A percentile compares a stretch with the other conserved stretches of the same genome.
phyloP scores from a whole-genome alignment of 2,113 vertebrate genomes.

The Paramormyrops kingsleyae region DNA sequence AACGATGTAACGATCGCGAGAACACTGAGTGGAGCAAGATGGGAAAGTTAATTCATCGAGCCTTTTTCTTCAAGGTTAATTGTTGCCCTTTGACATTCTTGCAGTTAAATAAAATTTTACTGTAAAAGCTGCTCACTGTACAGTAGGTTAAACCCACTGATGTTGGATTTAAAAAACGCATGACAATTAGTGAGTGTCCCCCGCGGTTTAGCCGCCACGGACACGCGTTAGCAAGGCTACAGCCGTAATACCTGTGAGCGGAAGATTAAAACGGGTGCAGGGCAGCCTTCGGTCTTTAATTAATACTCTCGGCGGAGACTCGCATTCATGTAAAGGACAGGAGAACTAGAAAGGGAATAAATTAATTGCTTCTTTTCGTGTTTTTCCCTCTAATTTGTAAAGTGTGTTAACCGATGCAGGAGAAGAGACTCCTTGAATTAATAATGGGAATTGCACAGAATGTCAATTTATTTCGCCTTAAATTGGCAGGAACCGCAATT shows the following conservation, averaged over 20 bases:
- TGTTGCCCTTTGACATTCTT: neutral
- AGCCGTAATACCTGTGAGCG: neutral
- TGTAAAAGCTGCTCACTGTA: neutral
- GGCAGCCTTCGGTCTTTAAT: neutral
- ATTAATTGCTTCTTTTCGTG: conserved; percentile 21
- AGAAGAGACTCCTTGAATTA: conserved; percentile 46
- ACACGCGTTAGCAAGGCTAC: neutral
- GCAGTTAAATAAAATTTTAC: neutral
- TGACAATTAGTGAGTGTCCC: neutral
- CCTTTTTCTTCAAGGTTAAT: neutral
- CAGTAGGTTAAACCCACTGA: neutral
- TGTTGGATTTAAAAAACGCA: neutral
- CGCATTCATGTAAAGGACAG: conserved; percentile 55
- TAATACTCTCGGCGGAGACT: conserved; percentile 47
- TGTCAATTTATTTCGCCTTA: conserved; percentile 32
- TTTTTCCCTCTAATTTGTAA: conserved; percentile 53
- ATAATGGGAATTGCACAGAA: conserved; percentile 37
- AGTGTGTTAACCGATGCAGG: conserved; percentile 53
- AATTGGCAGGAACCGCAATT: conserved; percentile 30
- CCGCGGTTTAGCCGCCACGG: neutral
- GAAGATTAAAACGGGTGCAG: neutral
- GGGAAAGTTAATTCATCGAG: neutral
- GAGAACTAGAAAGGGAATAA: conserved; percentile 38
- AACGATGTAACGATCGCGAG: neutral
- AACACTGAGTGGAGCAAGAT: neutral